Evolutionary conservation across 2,888 invertebrate species (phyloP), one percentile per base, ranked within the genome.

Genomic region (Muschampia plurimacula): DNA sequence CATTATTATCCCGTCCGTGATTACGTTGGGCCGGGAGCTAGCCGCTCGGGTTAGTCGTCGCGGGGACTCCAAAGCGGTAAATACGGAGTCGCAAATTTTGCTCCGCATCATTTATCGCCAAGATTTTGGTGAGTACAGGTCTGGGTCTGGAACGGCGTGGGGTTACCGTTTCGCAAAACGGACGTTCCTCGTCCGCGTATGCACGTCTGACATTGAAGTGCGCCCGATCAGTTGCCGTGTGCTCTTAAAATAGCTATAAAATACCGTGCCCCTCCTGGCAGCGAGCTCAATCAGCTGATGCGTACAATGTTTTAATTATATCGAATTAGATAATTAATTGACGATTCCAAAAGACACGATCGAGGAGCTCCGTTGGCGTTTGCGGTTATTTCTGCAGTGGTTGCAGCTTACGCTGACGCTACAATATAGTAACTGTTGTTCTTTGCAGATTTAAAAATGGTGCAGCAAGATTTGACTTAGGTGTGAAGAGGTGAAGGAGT

Each of bases 381-480:
- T 89, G 86, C 77, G 79, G 75, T 79, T 89, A 87, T 89, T 87
- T 81, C 81, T 70, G 75, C 67, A 65, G 36, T 28, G 39, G 28
- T 12, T 9, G 8, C 41, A 49, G 22, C 36, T 8, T 15, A 28
- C 39, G 59, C 32, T 39, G 36, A 52, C 3, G 46, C 6, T 70
- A 70, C 59, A 9, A 49, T 9, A 9, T n/a, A 65, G 70, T 70
- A 65, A 22, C 59, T 66, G 57, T 81, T 83, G 81, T 82, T 77
- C 78, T 81, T 90, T 92, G 76, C 94, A 94, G 94, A 93, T 90
- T 88, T 93, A 85, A 95, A 95, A 87, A 95, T 95, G 95, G 95
- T 95, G 90, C 95, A 95, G 87, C 95, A 94, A 85, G 95, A 95
- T 92, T 91, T 94, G 90, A 95, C 95, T 88, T 95, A 95, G 94